Conservation (phyloP, 2,797 vertebrate genomes). For the Jordanella pulchra region DNA sequence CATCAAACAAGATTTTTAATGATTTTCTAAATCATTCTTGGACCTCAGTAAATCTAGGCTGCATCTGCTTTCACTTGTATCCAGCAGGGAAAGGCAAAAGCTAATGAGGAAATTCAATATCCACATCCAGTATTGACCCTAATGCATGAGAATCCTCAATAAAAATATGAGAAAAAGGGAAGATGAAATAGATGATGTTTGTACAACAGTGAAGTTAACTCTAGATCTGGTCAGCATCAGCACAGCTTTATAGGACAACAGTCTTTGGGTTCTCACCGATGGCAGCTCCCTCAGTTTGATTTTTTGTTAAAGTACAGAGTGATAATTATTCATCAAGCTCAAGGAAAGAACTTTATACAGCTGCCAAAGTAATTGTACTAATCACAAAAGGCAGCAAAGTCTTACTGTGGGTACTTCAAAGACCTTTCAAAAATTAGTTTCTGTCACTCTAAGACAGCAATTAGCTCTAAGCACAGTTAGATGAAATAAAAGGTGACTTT, state of each 20-base stretch:
- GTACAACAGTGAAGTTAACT: slow-evolving; percentile 10
- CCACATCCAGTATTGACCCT: slow-evolving; percentile 38
- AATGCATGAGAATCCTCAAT: slow-evolving; percentile 33
- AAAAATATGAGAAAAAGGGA: slow-evolving; percentile 20
- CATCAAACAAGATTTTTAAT: slow-evolving; percentile 46
- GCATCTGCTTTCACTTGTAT: slow-evolving; percentile 54
- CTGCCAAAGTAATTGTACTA: slow-evolving; percentile 69
- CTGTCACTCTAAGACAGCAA: slow-evolving; percentile 67
- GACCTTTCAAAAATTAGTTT: slow-evolving; percentile 71
- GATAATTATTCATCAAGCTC: slow-evolving; percentile 64
- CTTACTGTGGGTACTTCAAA: slow-evolving; percentile 71
- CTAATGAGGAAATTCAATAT: slow-evolving; percentile 52
- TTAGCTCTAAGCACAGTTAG: slow-evolving; percentile 62
- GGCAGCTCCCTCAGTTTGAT: slow-evolving; percentile 45
- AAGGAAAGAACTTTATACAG: slow-evolving; percentile 54
- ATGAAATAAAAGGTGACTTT: slow-evolving; percentile 63
- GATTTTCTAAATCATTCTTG: slow-evolving; percentile 31
- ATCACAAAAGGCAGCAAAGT: slow-evolving; percentile 65
- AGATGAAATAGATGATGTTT: slow-evolving; percentile 25
- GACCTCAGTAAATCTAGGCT: slow-evolving; percentile 30
- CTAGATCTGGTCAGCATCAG: slow-evolving; percentile 23
- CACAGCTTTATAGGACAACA: slow-evolving; percentile 19
- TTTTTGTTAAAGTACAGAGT: slow-evolving; percentile 57
- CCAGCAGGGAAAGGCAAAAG: slow-evolving; percentile 50
- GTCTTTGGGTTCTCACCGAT: slow-evolving; percentile 31